Evolutionary conservation across 2,888 invertebrate genomes (phyloP), one percentile per base, ranked within the genome.

Genomic region (Hypsopygia costalis): DNA sequence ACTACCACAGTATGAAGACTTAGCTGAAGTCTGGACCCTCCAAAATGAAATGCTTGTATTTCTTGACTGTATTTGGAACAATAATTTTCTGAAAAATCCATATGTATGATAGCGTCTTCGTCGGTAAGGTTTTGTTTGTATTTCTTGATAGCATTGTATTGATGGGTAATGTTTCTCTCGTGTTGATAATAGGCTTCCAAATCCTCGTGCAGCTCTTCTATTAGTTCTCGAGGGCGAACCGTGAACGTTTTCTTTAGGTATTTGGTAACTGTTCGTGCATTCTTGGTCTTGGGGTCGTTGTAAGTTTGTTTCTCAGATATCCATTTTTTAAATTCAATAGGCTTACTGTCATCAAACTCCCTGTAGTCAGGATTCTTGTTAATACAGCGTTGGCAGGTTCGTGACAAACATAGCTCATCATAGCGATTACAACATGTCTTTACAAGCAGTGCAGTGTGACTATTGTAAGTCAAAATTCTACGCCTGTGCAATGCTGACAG

Each of bases 241-340:
- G 44, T 50, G 11, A 55, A 41, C 5, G 27, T 49, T 50, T 38
- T 58, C 36, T 62, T 58, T 40, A 52, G 9, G 34, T 52, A 54
- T 33, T 33, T 33, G 7, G 20, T 33, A n/a, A 33, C 20, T n/a
- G 20, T n/a, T 20, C 32, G 20, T 11, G 3, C 32, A n/a, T 33
- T 33, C 46, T 61, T 61, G 6, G 49, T 41, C 44, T 62, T 63
- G 6, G 46, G 47, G 33, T 60, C 60, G 1, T 49, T 47, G 42
- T 40, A 42, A 34, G 25, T 12, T 46, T 49, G 47, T 36, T 41
- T 49, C 16, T 47, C 46, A 12, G 47, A 16, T 44, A 49, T 38
- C 50, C 49, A 50, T 43, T 48, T 49, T 50, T 49, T 50, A 45
- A 39, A 53, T 28, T 21, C 6, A 22, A 53, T 52, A 35, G 30